Conservation (phyloP, 64 coral and sea anemone genomes). For the Montipora cactus region DNA sequence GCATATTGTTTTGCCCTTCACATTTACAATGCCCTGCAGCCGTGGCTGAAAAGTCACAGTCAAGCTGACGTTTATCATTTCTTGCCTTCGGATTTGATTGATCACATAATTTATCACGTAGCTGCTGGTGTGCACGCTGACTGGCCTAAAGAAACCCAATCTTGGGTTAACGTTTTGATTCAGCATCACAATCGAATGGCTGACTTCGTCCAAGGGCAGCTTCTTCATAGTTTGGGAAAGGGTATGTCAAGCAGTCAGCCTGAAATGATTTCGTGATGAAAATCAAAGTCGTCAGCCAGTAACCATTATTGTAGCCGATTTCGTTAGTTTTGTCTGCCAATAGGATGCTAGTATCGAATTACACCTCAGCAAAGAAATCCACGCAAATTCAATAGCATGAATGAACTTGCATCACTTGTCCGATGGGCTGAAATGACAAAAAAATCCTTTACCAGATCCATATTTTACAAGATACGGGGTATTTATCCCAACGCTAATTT, state of each 20-base stretch:
- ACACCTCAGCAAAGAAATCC: too few relatives aligned
- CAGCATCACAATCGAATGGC: slow-evolving; percentile 93
- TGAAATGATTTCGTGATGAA: too few relatives aligned
- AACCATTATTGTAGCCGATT: too few relatives aligned
- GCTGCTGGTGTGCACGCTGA: slow-evolving; percentile 13
- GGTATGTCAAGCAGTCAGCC: slow-evolving; percentile 42
- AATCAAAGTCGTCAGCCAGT: too few relatives aligned
- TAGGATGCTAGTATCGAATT: too few relatives aligned
- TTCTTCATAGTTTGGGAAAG: slow-evolving; percentile 90
- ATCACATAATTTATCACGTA: slow-evolving; percentile 67
- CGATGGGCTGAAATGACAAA: too few relatives aligned
- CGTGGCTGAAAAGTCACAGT: slow-evolving; percentile 27
- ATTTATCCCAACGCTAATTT: too few relatives aligned
- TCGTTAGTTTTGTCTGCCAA: too few relatives aligned
- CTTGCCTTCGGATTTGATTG: slow-evolving; percentile 70
- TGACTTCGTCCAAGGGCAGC: slow-evolving; percentile 90
- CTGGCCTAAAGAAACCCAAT: slow-evolving; percentile 66
- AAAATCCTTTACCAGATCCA: too few relatives aligned
- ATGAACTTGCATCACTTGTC: too few relatives aligned
- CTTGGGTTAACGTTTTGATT: slow-evolving; percentile 39
- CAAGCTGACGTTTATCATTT: slow-evolving; percentile 70
- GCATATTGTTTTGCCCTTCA: slow-evolving; percentile 88
- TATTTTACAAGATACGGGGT: too few relatives aligned
- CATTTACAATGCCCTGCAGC: slow-evolving; percentile 68
- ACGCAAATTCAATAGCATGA: too few relatives aligned